Percentiles rank a stretch among this genome's conserved stretches.
These are phyloP conservation scores for Istiophorus platypterus DNA, from an alignment of 2,113 vertebrate species.

Conservation along the genomic window DNA sequence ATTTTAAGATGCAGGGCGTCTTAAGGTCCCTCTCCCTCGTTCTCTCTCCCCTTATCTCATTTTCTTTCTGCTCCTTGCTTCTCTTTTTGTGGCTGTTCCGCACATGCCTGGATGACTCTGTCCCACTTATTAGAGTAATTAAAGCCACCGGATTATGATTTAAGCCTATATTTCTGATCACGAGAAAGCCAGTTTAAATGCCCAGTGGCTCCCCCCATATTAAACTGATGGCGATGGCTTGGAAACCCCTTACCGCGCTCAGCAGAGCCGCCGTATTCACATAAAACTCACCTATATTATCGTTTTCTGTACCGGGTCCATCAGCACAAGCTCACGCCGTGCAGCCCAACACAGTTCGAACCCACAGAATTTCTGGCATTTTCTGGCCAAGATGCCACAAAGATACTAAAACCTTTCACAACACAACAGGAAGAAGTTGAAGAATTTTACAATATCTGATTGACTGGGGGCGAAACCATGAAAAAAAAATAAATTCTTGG, in stretches of 20 bases:
- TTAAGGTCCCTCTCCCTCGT: constrained; percentile 2
- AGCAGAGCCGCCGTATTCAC: background rate
- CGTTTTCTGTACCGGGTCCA: too few species aligned
- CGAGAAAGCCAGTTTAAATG: background rate
- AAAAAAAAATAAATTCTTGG: too few species aligned
- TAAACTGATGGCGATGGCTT: background rate
- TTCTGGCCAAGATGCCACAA: too few species aligned
- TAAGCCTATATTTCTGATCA: constrained; percentile 1
- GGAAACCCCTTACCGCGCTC: background rate
- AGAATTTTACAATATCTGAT: too few species aligned
- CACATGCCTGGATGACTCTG: constrained; percentile 17
- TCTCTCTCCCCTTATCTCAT: constrained; percentile 6
- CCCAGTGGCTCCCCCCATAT: background rate
- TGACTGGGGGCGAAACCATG: too few species aligned
- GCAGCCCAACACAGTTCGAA: too few species aligned
- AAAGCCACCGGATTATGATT: constrained; percentile 28
- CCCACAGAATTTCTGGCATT: too few species aligned
- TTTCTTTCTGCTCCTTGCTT: background rate
- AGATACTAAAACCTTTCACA: too few species aligned
- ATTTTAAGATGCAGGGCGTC: constrained; percentile 51
- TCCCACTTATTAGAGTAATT: background rate
- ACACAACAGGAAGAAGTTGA: too few species aligned
- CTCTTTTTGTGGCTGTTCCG: background rate
- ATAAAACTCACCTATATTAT: background rate
- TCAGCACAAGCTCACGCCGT: too few species aligned